Evolutionary conservation across 2,113 vertebrate genomes (phyloP).

Genomic region (Gymnogyps californianus): DNA sequence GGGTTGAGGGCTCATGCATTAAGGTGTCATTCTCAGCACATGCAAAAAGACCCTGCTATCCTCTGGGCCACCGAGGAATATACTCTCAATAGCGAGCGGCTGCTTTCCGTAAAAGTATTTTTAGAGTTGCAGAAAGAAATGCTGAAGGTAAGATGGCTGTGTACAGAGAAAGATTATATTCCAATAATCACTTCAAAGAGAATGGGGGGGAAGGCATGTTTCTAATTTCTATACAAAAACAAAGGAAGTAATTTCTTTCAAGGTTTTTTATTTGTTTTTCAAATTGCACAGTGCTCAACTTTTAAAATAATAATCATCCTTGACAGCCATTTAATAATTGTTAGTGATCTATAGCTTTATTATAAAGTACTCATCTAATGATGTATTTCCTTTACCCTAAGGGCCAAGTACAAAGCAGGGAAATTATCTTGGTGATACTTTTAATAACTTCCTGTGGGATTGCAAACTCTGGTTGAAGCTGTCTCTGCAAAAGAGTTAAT

Average conservation of each 20-base stretch:
- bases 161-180: constrained; percentile 28
- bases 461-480: constrained; percentile 67
- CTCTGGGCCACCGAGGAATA: background rate
- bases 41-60: background rate
- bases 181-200: constrained; percentile 62
- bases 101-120: background rate
- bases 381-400: constrained; percentile 80
- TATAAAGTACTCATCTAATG: constrained; percentile 78
- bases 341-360: constrained; percentile 77
- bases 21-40: background rate
- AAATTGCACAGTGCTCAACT: constrained; percentile 67
- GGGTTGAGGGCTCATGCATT: background rate
- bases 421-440: constrained; percentile 80
- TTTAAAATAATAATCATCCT: constrained; percentile 75
- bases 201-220: constrained; percentile 13
- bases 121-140: constrained; percentile 1
- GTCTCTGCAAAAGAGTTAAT: constrained; percentile 82
- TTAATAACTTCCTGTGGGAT: constrained; percentile 89
- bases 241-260: constrained; percentile 71
- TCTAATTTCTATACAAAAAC: constrained; percentile 62
- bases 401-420: constrained; percentile 77
- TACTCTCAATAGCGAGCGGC: background rate
- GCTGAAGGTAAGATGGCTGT: constrained; percentile 28
- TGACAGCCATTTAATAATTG: constrained; percentile 80
- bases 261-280: constrained; percentile 70